Base-by-base conservation (phyloP, 2,797 vertebrate species). In the Saxicola maurus region DNA sequence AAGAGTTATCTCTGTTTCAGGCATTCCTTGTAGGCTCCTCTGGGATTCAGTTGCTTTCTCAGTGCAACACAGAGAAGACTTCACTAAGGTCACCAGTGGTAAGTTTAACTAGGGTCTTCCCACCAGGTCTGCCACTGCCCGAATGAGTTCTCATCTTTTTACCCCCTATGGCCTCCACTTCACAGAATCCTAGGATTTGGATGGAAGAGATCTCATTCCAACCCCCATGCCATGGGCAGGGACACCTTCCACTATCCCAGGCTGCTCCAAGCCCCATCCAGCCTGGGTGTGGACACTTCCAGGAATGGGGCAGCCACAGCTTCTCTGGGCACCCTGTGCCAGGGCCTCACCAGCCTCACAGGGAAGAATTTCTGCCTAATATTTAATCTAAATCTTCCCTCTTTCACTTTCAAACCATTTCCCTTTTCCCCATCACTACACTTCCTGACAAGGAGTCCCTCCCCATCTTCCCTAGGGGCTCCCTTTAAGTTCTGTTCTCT, bases 141-240 rank as follows among this genome's bases (percentile, higher is more conserved):
- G 37, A 51, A 27, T 0, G 2, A 66, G 37, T 40, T 25, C 37
- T 61, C 1, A 0, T 38, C 51, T 45, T 82, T 62, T 57, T 27
- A 69, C 13, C 51, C 17, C 0, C 62, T 37, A 5, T 5, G 12
- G 31, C 51, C 62, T 69, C 24, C 25, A n/a, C 31, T 61, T n/a
- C 40, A 28, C 18, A 64, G 11, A 48, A 55, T 53, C 48, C 27
- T 48, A n/a, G 30, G 62, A n/a, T 55, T 0, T 28, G n/a, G 7
- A n/a, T 42, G 15, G 27, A 49, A 55, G 15, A 45, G 57, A 37
- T 57, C 37, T 57, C 37, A 43, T 66, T 59, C 69, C 61, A 59
- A 9, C 7, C 53, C 37, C 52, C 10, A 0, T 55, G 35, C 21
- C 49, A 23, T 6, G 14, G 13, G 10, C 56, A 76, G 12, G 42